Base-by-base conservation (phyloP, 2,797 vertebrate species). In the Gila robusta region DNA sequence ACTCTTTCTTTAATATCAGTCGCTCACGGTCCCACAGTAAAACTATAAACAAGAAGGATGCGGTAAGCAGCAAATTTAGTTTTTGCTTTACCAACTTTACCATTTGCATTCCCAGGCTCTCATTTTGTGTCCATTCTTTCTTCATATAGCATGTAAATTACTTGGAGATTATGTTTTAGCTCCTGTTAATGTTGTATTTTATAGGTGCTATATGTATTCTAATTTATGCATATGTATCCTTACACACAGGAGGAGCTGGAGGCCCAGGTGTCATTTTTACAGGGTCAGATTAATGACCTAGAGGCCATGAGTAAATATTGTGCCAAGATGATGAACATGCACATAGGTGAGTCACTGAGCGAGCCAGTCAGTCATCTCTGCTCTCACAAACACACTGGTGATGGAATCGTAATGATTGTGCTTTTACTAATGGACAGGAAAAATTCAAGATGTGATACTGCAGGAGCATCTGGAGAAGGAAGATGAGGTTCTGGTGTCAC, bases 301-400 rank as follows among this genome's bases (percentile, higher is more conserved):
- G 98, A 98, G 90, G 98, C 98, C 84, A 99, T 99, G 98, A 99
- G 98, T 95, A 99, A 99, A 93, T 99, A 97, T 89, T 99, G 98
- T 82, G 97, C 98, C 12, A 99, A 97, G 92, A 98, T 97, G 96
- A 99, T 99, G 98, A 98, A 98, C 89, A 90, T 93, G 1, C 98
- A 99, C 92, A 97, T 99, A 81, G 97, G 98, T 99, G 93, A 97
- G 97, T 96, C 54, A 49, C 23, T 52, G 37, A 77, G 52, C 17
- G 28, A 77, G 52, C 12, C 21, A 28, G 23, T 76, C n/a, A 37
- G 17, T 41, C 10, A 2, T 56, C 17, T 52, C 6, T 49, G 41
- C 4, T 44, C 28, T 62, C 32, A 39, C 9, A 62, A 10, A 35
- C 23, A 66, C 17, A 66, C 17, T 56, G 11, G 14, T 19, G 1